These are phyloP conservation scores for Centruroides sculpturatus DNA, from an alignment of 1,140 invertebrate species.

Conservation along the genomic window DNA sequence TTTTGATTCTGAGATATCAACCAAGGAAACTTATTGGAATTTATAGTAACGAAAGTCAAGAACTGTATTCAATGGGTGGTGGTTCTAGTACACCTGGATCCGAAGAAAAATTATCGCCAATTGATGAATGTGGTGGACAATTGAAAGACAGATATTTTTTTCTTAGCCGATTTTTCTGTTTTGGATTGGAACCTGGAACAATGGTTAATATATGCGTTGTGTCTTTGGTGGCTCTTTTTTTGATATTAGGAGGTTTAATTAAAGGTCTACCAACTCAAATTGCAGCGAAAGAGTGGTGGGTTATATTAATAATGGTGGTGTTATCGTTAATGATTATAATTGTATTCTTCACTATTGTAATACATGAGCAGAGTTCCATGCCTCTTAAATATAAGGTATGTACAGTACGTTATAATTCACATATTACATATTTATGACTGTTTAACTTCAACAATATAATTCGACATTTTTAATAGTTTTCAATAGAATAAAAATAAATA, in stretches of 20 bases:
- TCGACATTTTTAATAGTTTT: too few species aligned
- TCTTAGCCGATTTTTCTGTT: not conserved
- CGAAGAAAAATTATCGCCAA: not conserved
- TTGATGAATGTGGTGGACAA: constrained; percentile 1
- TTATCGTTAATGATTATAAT: constrained; percentile 4
- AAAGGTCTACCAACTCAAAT: not conserved
- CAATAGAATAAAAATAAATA: too few species aligned
- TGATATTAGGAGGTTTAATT: constrained; percentile 12
- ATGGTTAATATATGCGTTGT: constrained; percentile 10
- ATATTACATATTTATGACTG: too few species aligned
- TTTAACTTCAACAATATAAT: too few species aligned
- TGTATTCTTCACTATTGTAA: constrained; percentile 53
- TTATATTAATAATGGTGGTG: constrained; percentile 7
- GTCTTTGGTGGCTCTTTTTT: constrained; percentile 3
- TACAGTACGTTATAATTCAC: too few species aligned
- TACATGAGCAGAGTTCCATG: constrained; percentile 60
- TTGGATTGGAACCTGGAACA: constrained; percentile 1
- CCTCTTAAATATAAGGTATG: constrained; percentile 56
- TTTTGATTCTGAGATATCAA: constrained; percentile 68
- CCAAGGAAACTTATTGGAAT: constrained; percentile 28
- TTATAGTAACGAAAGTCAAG: constrained; percentile 2
- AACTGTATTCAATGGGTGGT: constrained; percentile 8
- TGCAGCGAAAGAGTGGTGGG: not conserved
- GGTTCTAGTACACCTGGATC: not conserved
- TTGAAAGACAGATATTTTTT: not conserved